Percentiles rank a stretch among this genome's conserved stretches.
phyloP scores from a whole-genome alignment of 1,140 invertebrate species.

The Aplysia californica region DNA sequence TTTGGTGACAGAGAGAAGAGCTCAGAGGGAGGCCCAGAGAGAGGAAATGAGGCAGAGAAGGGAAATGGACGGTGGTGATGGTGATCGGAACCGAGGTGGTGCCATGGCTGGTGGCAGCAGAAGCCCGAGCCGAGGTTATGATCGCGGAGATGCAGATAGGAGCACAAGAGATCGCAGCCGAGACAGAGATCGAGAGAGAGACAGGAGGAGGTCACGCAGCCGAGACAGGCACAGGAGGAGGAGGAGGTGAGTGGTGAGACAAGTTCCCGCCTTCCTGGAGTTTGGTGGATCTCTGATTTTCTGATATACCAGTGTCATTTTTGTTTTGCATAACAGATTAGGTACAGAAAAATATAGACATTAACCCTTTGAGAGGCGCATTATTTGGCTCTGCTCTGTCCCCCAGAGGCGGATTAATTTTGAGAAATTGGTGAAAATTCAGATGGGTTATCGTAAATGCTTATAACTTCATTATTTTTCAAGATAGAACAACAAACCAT shows the following conservation, averaged over 20 bases:
- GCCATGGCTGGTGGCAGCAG: conserved; percentile 43
- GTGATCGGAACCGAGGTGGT: conserved; percentile 35
- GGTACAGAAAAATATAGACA: background rate
- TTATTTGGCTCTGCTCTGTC: no score
- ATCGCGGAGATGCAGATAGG: conserved; percentile 24
- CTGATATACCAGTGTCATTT: background rate
- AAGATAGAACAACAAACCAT: background rate
- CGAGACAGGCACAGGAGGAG: conserved; percentile 21
- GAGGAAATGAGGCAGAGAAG: conserved; percentile 59
- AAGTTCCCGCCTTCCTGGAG: background rate
- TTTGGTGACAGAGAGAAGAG: conserved; percentile 55
- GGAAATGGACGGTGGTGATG: conserved; percentile 42
- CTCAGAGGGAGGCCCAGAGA: conserved; percentile 57
- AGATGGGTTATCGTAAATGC: no score
- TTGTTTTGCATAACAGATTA: background rate
- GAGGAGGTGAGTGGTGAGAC: conserved; percentile 5
- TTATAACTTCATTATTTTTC: background rate
- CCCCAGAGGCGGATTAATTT: no score
- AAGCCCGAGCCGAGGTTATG: conserved; percentile 38
- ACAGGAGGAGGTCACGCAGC: conserved; percentile 5
- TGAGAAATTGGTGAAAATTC: no score
- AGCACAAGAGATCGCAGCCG: conserved; percentile 28
- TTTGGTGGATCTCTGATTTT: background rate
- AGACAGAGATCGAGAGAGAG: conserved; percentile 10
- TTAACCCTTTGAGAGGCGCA: no score